Conservation (phyloP, 1,140 invertebrate genomes). For the Micrasema longulum region DNA sequence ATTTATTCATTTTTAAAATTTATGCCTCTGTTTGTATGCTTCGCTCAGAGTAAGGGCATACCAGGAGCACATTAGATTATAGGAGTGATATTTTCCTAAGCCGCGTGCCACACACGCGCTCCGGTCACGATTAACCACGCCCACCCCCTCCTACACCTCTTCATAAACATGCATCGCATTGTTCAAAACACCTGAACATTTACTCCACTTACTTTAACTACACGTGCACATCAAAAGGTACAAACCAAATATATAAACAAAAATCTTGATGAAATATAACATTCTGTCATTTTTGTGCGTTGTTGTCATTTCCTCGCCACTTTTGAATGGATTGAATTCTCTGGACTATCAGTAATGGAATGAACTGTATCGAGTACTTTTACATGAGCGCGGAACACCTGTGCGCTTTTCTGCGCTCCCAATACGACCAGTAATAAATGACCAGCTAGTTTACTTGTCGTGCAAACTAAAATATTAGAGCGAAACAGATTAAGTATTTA, state of each 20-base stretch:
- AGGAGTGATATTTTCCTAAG: constrained; percentile 34
- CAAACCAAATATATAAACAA: not conserved
- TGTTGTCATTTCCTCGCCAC: not conserved
- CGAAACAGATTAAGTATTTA: constrained; percentile 19
- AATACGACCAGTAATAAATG: constrained; percentile 42
- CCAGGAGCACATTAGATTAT: constrained; percentile 24
- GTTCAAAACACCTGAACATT: constrained; percentile 1
- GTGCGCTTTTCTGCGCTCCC: constrained; percentile 40
- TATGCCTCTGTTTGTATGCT: constrained; percentile 4
- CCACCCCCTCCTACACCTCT: constrained; percentile 30
- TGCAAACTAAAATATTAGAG: constrained; percentile 35
- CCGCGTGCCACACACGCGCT: constrained; percentile 53
- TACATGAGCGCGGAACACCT: constrained; percentile 44
- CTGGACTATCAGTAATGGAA: too few relatives aligned
- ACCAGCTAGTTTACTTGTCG: constrained; percentile 46
- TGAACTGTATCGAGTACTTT: constrained; percentile 28
- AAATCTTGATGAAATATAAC: too few relatives aligned
- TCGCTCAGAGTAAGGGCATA: not conserved
- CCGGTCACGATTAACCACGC: constrained; percentile 42
- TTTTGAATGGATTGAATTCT: too few relatives aligned
- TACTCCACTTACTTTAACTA: too few relatives aligned
- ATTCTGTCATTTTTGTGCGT: not conserved
- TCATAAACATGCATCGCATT: constrained; percentile 4
- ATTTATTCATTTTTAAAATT: not conserved
- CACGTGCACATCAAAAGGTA: not conserved